Base-by-base conservation (phyloP, 2,113 vertebrate species). In the Tenebrosternarchus preto region DNA sequence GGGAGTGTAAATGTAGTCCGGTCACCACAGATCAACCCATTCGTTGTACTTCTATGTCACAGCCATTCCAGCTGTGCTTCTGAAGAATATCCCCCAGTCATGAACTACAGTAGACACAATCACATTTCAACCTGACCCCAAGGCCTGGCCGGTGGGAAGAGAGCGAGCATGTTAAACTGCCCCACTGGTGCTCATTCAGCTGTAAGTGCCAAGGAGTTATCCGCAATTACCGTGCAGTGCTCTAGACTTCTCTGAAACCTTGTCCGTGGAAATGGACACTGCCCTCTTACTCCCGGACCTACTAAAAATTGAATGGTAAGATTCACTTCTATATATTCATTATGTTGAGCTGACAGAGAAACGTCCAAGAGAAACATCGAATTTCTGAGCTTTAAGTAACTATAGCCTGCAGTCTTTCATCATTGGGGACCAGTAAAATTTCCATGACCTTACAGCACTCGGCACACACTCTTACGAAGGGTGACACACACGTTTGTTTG, bases 91-190 rank as follows among this genome's bases (percentile, higher is more conserved):
- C 87, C 43, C 89, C 80, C 87, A 84, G 86, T 86, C 80, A 86
- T 88, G 86, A 85, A 89, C 84, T 82, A 82, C 87, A 85, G 87
- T 84, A 88, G 83, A 89, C 85, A 20, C 74, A 84, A 87, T 81
- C 88, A 9, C 25, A 25, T 36, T 63, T 78, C 20, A 67, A 31
- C 50, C 50, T 74, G 78, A 43, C 16, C 57, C 36, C 73, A 2
- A 50, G 17, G 24, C 36, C 27, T n/a, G 56, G 20, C 61, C 46
- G 20, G 17, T 7, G n/a, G 36, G 25, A 27, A 50, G 69, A 64
- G 19, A 31, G 39, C 0, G 67, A 70, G 55, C 64, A 43, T 25
- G 25, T 59, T 33, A 67, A 16, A 20, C 69, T 1, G 22, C 22
- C 11, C 9, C 31, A 0, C 25, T 50, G n/a, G 73, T 73, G 76